Conservation (phyloP, 2,888 invertebrate genomes). For the Allolobophora icterica region DNA sequence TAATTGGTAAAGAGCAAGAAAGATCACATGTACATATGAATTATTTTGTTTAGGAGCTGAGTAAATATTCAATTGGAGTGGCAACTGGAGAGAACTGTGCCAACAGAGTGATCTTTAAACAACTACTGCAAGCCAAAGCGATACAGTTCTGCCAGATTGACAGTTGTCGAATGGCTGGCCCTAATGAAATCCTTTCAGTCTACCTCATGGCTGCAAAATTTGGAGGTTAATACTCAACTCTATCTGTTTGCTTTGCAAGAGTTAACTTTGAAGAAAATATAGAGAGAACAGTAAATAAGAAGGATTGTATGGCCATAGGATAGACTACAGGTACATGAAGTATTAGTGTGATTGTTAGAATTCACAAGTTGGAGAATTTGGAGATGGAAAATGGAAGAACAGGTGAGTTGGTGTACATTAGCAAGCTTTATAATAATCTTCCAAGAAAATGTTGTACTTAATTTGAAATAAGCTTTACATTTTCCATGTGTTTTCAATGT, state of each 20-base stretch:
- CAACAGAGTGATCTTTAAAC: constrained; percentile 90
- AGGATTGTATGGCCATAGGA: not conserved
- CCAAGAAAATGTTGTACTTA: too few species aligned
- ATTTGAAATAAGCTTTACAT: not conserved
- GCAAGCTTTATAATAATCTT: not conserved
- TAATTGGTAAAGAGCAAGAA: not conserved
- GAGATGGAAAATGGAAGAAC: not conserved
- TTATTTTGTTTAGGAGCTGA: constrained; percentile 65
- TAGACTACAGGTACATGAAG: not conserved
- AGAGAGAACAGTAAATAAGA: not conserved
- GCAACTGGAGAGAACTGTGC: constrained; percentile 92
- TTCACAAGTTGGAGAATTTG: not conserved
- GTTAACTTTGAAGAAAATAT: not conserved
- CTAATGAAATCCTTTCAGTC: constrained; percentile 85
- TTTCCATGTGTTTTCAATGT: constrained; percentile 9
- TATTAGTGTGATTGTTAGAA: not conserved
- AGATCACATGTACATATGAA: not conserved
- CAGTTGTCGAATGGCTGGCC: constrained; percentile 81
- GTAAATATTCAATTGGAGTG: constrained; percentile 80
- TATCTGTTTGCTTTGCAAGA: not conserved
- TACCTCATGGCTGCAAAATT: constrained; percentile 87
- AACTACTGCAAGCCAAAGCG: constrained; percentile 78
- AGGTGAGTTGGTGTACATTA: not conserved
- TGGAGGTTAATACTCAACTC: constrained; percentile 70
- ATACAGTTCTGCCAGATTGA: constrained; percentile 90